phyloP scores from a whole-genome alignment of 2,797 vertebrate genomes.

The Hoplostethus atlanticus region DNA sequence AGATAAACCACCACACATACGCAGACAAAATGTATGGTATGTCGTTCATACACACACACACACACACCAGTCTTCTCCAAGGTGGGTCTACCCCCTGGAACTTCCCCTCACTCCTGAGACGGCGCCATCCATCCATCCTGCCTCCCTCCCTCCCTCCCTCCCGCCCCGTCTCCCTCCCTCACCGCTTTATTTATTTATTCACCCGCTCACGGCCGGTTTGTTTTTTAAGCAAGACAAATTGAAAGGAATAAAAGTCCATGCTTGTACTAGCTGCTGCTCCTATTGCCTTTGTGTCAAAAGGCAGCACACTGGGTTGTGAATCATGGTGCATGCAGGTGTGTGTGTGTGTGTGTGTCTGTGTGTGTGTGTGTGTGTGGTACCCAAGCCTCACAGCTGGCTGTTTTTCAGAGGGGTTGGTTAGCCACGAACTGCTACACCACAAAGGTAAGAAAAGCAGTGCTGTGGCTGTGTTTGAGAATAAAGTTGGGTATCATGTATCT shows the following conservation, averaged over 20 bases:
- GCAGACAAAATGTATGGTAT: background rate
- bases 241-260: constrained; percentile 83
- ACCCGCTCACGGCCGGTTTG: constrained; percentile 80
- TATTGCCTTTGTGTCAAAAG: constrained; percentile 81
- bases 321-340: constrained; percentile 68
- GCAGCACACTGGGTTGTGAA: constrained; percentile 79
- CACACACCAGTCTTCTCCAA: constrained; percentile 25
- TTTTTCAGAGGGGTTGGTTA: constrained; percentile 56
- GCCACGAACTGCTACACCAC: constrained; percentile 42
- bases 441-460: constrained; percentile 27
- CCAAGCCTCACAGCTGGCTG: constrained; percentile 51
- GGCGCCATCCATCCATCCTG: constrained; percentile 77
- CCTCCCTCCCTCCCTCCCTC: constrained; percentile 69
- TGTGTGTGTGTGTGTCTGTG: constrained; percentile 39
- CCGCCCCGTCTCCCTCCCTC: constrained; percentile 60
- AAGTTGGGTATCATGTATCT: background rate
- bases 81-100: constrained; percentile 35
- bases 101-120: constrained; percentile 47
- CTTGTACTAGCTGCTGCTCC: constrained; percentile 79
- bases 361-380: constrained; percentile 24
- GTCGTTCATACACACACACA: constrained; percentile 1
- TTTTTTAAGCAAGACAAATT: constrained; percentile 89
- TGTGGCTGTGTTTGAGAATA: constrained; percentile 4
- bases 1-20: constrained; percentile 1
- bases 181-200: constrained; percentile 84